Base-by-base conservation (phyloP, 2,797 vertebrate species). In the Gallirallus australis region DNA sequence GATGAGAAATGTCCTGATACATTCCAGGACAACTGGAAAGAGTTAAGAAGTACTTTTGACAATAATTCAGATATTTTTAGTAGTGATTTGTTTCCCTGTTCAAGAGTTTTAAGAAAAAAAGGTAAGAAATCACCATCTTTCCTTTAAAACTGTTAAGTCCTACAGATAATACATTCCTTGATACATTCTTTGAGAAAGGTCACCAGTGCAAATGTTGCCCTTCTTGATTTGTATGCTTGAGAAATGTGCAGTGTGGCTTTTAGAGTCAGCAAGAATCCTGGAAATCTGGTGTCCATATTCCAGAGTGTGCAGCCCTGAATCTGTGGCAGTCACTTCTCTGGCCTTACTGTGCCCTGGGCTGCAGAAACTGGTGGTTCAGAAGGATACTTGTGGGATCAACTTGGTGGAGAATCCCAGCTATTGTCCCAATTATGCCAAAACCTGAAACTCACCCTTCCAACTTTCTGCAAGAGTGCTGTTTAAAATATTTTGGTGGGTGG, bases 91-190 rank as follows among this genome's bases (percentile, higher is more conserved):
- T 56, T 90, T 65, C 3, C 9, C 9, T 69, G 35, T 31, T 56
- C 60, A 64, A 87, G 40, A 30, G 35, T 70, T 88, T 92, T 86
- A 82, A 92, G 73, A 77, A 61, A 30, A 81, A 73, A 66, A 56
- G 33, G 93, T 96, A 91, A 96, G 89, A 84, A 92, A 84, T 90
- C 4, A 40, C 52, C 35, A 72, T 24, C 16, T 95, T 96, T 91
- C 50, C 28, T 53, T 59, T 70, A 78, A 88, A 89, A 79, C 21
- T 23, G 25, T 12, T 12, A 70, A 40, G 31, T 75, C 31, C 56
- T 91, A 19, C 42, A 35, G n/a, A 54, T 89, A 69, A 47, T 19
- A 21, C 12, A 6, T 28, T 88, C 81, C 7, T 78, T 95, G 21
- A 73, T 82, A 47, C 50, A 23, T 66, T 79, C 52, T 92, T 79